These are phyloP conservation scores for Desmodus rotundus DNA, from an alignment of 2,113 vertebrate genomes.

Conservation along the genomic window DNA sequence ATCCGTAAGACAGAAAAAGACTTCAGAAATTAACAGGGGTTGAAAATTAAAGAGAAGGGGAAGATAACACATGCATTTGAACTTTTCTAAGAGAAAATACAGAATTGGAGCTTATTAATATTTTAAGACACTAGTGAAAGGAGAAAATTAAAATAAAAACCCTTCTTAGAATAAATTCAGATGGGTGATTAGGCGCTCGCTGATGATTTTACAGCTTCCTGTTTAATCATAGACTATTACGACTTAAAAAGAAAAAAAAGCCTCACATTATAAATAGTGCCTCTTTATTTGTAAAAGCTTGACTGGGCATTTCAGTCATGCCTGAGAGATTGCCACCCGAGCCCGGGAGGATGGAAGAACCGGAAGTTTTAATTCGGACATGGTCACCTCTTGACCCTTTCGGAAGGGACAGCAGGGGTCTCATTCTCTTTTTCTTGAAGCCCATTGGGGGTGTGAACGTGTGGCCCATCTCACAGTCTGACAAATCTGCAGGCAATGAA, in stretches of 20 bases:
- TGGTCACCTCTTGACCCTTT: neutral
- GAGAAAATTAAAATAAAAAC: slow-evolving; percentile 23
- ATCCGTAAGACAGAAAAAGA: neutral
- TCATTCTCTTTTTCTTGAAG: neutral
- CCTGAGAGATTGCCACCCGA: neutral
- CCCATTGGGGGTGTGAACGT: neutral
- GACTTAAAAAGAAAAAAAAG: neutral
- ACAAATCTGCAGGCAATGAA: slow-evolving; percentile 17
- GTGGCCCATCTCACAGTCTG: neutral
- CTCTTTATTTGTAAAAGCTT: neutral
- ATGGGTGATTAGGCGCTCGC: neutral
- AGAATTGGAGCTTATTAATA: slow-evolving; percentile 18
- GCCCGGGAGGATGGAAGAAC: neutral
- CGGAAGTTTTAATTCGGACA: neutral
- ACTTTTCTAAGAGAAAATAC: neutral
- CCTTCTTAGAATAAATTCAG: neutral
- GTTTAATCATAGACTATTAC: neutral
- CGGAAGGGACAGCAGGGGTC: neutral
- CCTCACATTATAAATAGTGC: neutral
- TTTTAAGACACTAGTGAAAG: neutral
- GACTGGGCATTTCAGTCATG: neutral
- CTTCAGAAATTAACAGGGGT: neutral
- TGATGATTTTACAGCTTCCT: neutral
- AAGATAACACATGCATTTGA: neutral
- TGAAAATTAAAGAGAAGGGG: neutral